phyloP scores from a whole-genome alignment of 1,140 invertebrate species.

The Pseudomyrmex concolor region DNA sequence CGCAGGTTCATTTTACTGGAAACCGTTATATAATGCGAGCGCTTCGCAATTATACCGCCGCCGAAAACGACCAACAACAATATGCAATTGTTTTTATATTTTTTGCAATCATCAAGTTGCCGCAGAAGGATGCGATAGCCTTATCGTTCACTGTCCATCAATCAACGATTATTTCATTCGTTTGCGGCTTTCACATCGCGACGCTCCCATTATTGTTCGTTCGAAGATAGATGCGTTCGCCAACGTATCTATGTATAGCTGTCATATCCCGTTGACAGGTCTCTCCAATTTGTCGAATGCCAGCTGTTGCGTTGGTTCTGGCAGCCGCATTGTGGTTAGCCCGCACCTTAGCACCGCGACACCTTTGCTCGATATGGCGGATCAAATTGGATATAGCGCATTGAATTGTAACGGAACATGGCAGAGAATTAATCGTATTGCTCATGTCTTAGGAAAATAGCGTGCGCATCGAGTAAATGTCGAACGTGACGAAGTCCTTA shows the following conservation, averaged over 20 bases:
- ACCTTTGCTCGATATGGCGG: conserved; percentile 29
- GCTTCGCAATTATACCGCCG: conserved; percentile 39
- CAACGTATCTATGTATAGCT: conserved; percentile 41
- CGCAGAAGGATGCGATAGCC: neutral
- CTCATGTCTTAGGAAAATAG: neutral
- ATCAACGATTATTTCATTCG: conserved; percentile 11
- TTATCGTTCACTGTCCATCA: neutral
- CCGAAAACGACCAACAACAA: neutral
- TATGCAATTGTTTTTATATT: neutral
- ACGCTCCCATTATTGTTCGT: neutral
- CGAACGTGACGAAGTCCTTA: neutral
- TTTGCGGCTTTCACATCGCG: conserved; percentile 15
- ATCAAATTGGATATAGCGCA: neutral
- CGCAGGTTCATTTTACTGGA: conserved; percentile 2
- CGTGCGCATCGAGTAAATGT: conserved; percentile 17
- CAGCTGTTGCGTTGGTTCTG: conserved; percentile 59
- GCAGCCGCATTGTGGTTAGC: conserved; percentile 57
- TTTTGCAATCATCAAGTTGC: neutral
- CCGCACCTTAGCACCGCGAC: conserved; percentile 6
- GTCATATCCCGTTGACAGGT: conserved; percentile 32
- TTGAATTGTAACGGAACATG: neutral
- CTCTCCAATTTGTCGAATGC: conserved; percentile 65
- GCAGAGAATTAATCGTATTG: neutral
- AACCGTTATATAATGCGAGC: conserved; percentile 4
- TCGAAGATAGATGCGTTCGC: conserved; percentile 10